Base-by-base conservation (phyloP, 2,797 vertebrate species). In the Melanotaenia parkinsoni region DNA sequence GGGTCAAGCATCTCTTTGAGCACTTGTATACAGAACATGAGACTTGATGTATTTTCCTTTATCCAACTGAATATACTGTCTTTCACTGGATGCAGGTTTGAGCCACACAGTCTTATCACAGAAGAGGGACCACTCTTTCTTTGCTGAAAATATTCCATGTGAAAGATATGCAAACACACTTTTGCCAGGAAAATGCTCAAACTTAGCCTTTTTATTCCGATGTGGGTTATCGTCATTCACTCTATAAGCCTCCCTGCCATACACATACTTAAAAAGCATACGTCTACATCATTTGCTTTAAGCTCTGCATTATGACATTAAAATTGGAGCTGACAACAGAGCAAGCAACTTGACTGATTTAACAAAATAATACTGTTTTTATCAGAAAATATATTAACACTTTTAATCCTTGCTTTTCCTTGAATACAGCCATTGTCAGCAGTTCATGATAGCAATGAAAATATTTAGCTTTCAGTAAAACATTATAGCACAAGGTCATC, bases 331-430 rank as follows among this genome's bases (percentile, higher is more conserved):
- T 89, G 86, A 94, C 84, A 90, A 93, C 94, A 95, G 94, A 94
- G 95, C 94, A 94, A 96, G 94, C 95, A 95, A 94, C 92, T 83
- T 88, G 87, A 94, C 92, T 69, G 84, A 91, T 86, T 94, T 95
- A 94, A 93, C 91, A 95, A 96, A 96, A 96, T 96, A 95, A 96
- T 94, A 96, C 94, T 95, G 93, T 91, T 93, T 84, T 90, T 93
- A 91, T 93, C 86, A 89, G 92, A 95, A 96, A 95, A 95, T 95
- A 96, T 95, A 95, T 92, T 90, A 95, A 92, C 87, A 86, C 85
- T 92, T 92, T 91, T 91, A 85, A 90, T 92, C 87, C 82, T 84
- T 63, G 12, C 77, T 77, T 89, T 88, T 86, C 87, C 64, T 94
- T 92, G 93, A 93, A 94, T 94, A 95, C 85, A 93, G 86, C 90